Percentiles rank a stretch among this genome's conserved stretches.
Conservation (phyloP, 2,797 vertebrate genomes). For the Chelonia mydas region DNA sequence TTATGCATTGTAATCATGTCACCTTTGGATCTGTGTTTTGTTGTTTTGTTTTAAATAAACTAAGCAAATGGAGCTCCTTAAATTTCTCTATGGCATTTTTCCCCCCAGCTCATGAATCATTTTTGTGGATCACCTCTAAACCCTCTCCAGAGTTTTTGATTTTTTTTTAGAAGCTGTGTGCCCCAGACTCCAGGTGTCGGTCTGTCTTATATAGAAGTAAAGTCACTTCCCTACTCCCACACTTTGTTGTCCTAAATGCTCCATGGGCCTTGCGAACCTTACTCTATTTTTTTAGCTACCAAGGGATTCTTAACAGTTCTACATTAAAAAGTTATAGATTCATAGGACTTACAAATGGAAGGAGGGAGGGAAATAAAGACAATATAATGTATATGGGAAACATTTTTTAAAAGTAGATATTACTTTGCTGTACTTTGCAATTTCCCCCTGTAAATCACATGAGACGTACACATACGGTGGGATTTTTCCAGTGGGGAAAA, state of each 20-base stretch:
- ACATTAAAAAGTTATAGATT: not conserved
- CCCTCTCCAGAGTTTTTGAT: not conserved
- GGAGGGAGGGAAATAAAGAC: not conserved
- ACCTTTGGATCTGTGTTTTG: not conserved
- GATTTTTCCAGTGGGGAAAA: fast-evolving
- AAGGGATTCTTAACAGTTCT: not conserved
- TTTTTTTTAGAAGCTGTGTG: not conserved
- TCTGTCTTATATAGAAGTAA: not conserved
- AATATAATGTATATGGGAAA: not conserved
- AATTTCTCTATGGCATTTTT: slow-evolving; percentile 25
- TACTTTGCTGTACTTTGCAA: not conserved
- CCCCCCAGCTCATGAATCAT: slow-evolving; percentile 30
- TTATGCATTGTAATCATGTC: slow-evolving; percentile 41
- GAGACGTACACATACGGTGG: not conserved
- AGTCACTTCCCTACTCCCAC: not conserved
- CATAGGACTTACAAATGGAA: not conserved
- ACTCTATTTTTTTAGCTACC: not conserved
- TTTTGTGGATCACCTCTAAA: slow-evolving; percentile 25
- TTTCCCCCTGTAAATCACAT: not conserved
- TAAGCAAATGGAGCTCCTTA: slow-evolving; percentile 38
- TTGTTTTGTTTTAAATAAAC: slow-evolving; percentile 28
- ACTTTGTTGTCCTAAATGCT: not conserved
- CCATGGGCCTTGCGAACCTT: not conserved
- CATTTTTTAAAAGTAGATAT: not conserved
- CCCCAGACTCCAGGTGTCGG: not conserved